Base-by-base conservation (phyloP, 1,140 invertebrate genomes). In the Onthophagus taurus region DNA sequence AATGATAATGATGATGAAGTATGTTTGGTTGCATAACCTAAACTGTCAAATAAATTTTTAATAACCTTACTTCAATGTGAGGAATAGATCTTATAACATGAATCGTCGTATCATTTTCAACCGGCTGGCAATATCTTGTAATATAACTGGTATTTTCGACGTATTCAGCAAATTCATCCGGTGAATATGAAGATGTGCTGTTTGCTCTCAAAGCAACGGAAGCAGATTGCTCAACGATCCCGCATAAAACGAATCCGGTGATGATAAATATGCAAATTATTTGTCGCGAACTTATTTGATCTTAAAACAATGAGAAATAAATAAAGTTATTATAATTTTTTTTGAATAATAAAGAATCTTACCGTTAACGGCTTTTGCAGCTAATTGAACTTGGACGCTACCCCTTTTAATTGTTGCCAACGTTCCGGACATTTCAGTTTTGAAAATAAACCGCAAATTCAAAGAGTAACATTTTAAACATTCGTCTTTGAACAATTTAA, bases 321-420 rank as follows among this genome's bases (percentile, higher is more conserved):
- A 39, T 29, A 20, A 7, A 35, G 17, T 19, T 43, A 16, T 13
- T 33, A 43, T 1, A n/a, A 2, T 33, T 9, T 31, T 2, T 2
- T 18, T 2, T 23, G 9, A 37, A 37, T 19, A 11, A 33, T 13
- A 38, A 38, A 19, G 5, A 33, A 20, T 11, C 48, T 60, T 65
- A 73, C 72, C 72, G 59, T 68, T 70, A 30, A 74, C 70, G 51
- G 72, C 71, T 45, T 69, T 68, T n/a, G 72, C 72, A 6, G 72
- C 72, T 47, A 64, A 63, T 51, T 72, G 69, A 12, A 75, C 48
- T 52, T 75, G 72, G 21, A 75, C 70, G 48, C 72, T 74, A 24
- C 72, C 63, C 30, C 72, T 61, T 56, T 74, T 75, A 4, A 75
- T 63, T 43, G 68, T 58, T 7, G 49, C 47, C 12, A 49, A 38